Evolutionary conservation across 2,888 invertebrate genomes (phyloP), one percentile per base, ranked within the genome.

Genomic region (Monopis laevigella): DNA sequence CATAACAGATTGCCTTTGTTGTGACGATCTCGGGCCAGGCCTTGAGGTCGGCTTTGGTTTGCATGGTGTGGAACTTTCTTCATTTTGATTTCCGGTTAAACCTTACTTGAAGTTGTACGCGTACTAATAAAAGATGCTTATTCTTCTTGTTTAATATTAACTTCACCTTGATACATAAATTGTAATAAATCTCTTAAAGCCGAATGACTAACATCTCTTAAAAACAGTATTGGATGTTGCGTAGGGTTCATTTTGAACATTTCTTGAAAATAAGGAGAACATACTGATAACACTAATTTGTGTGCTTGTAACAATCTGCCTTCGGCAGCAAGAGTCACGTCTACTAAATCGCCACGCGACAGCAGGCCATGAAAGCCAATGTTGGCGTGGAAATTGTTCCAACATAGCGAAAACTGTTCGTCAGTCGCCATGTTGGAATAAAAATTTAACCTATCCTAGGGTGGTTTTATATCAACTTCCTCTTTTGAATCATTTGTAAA

Each of bases 371-470:
- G 87, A 64, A 88, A 88, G 56, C 87, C 87, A 77, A 88, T 82
- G 59, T 88, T 88, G 50, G 86, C 85, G 74, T 87, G 87, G 80
- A 88, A 88, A 78, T 88, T 88, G 78, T 88, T 88, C 88, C 88
- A 88, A 78, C 87, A 87, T 74, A 88, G 72, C 67, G 88, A 88
- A 77, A 86, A 87, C 65, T 86, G 86, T 78, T 87, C 86, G 82
- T 86, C 86, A 80, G 86, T 86, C 86, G 86, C 86, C 86, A 86
- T 86, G 70, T 81, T 85, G 84, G 80, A n/a, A n/a, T n/a, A n/a
- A n/a, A n/a, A n/a, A n/a, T n/a, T n/a, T n/a, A n/a, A n/a, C n/a
- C n/a, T n/a, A n/a, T n/a, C n/a, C n/a, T n/a, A n/a, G n/a, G n/a
- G n/a, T n/a, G n/a, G n/a, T n/a, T n/a, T n/a, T n/a, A n/a, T n/a